A percentile compares a stretch with the other conserved stretches of the same genome.
Conservation (phyloP, 2,113 vertebrate species). For the Lepus americanus region DNA sequence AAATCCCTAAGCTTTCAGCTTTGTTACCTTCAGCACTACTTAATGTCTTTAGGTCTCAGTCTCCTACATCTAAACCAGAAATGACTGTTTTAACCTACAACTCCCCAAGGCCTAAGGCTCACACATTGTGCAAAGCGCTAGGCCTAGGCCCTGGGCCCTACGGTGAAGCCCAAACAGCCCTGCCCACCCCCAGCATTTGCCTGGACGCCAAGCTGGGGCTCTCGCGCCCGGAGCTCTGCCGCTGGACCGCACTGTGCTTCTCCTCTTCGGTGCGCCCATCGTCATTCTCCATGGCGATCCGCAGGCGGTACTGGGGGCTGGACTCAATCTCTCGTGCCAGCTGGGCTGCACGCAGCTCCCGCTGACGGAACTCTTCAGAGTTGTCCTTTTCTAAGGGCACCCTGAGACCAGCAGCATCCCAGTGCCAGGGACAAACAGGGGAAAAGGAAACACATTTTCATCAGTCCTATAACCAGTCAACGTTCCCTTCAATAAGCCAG, state of each 20-base stretch:
- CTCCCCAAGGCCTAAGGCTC: not conserved
- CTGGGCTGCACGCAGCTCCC: constrained; percentile 93
- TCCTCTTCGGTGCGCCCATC: constrained; percentile 94
- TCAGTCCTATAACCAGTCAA: not conserved
- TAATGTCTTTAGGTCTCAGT: not conserved
- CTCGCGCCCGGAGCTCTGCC: constrained; percentile 87
- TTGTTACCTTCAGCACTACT: not conserved
- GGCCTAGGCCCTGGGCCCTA: not conserved
- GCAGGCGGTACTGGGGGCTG: constrained; percentile 93
- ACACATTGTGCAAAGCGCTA: not conserved
- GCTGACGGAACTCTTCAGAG: constrained; percentile 91
- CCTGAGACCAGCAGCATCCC: constrained; percentile 80
- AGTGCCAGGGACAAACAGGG: not conserved
- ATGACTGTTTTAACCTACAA: not conserved
- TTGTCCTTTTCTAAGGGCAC: constrained; percentile 93
- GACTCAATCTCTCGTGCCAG: constrained; percentile 95
- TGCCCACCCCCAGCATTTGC: constrained; percentile 16
- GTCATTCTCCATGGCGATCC: constrained; percentile 93
- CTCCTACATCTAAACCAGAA: not conserved
- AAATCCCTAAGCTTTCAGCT: not conserved
- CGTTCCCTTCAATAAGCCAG: not conserved
- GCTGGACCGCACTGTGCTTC: constrained; percentile 92
- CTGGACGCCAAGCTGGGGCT: constrained; percentile 87
- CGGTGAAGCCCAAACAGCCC: fast-evolving
- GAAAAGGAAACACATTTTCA: not conserved